These are phyloP conservation scores for Onychostruthus taczanowskii DNA, from an alignment of 2,113 vertebrate species.

Conservation along the genomic window DNA sequence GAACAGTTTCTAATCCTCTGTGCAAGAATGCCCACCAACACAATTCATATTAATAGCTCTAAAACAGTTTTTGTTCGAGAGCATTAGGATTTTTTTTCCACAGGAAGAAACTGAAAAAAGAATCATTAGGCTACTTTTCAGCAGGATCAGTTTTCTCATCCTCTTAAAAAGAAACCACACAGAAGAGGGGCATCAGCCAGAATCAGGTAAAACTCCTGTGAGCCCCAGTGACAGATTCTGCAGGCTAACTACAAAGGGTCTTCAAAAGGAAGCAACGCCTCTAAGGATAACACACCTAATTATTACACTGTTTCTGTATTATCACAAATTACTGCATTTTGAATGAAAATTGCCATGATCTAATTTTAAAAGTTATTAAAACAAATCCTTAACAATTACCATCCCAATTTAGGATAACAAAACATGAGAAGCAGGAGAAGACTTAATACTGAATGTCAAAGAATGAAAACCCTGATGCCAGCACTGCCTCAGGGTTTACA, in stretches of 20 bases:
- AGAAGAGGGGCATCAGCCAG: neutral
- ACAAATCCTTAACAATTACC: neutral
- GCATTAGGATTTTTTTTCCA: neutral
- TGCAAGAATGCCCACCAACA: constrained; percentile 27
- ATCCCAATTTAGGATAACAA: neutral
- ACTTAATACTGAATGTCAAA: neutral
- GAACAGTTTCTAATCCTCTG: neutral
- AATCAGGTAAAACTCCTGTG: neutral
- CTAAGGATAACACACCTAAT: neutral
- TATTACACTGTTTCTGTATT: neutral
- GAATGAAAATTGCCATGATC: neutral
- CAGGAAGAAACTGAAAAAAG: neutral
- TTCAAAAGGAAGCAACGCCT: neutral
- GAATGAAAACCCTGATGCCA: neutral
- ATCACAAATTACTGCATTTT: neutral
- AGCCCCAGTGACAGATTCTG: neutral
- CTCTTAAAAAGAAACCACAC: neutral
- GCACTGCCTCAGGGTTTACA: neutral
- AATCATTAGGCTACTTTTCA: neutral
- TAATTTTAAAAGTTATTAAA: neutral
- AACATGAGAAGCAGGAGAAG: neutral
- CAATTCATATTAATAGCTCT: neutral
- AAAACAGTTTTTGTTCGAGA: neutral
- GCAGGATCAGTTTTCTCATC: neutral
- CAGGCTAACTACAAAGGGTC: neutral